Evolutionary conservation across 2,888 invertebrate genomes (phyloP).

Genomic region (Sisyra terminalis): DNA sequence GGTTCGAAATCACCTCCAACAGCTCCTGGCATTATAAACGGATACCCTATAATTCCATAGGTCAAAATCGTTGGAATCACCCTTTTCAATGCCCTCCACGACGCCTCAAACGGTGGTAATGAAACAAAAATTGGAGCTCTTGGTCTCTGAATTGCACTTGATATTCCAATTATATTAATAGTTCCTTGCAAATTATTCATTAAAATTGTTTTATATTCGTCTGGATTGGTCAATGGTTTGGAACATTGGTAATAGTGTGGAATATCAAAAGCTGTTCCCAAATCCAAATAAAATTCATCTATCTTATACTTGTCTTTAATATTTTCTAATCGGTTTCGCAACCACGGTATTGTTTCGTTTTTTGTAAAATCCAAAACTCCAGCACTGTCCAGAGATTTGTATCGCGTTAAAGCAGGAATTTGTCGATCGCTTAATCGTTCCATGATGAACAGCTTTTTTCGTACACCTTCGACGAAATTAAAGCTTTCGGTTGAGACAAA

Average conservation of each 20-base stretch:
- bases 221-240: slow-evolving; percentile 57
- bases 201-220: slow-evolving; percentile 63
- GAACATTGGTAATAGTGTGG: slow-evolving; percentile 74
- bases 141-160: slow-evolving; percentile 67
- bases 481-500: slow-evolving; percentile 75
- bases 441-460: slow-evolving; percentile 56
- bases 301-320: slow-evolving; percentile 60
- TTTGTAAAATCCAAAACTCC: slow-evolving; percentile 79
- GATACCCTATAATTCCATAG: slow-evolving; percentile 82
- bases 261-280: slow-evolving; percentile 70
- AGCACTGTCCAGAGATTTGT: slow-evolving; percentile 64
- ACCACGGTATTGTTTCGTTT: slow-evolving; percentile 64
- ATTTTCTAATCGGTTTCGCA: slow-evolving; percentile 46
- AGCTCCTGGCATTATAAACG: slow-evolving; percentile 84
- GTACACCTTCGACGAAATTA: slow-evolving; percentile 67
- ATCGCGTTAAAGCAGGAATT: slow-evolving; percentile 69
- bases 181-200: slow-evolving; percentile 41
- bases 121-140: slow-evolving; percentile 74
- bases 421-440: slow-evolving; percentile 61
- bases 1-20: slow-evolving; percentile 78
- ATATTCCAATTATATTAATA: slow-evolving; percentile 60
- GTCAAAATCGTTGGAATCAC: slow-evolving; percentile 65
- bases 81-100: slow-evolving; percentile 48
- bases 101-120: slow-evolving; percentile 68
- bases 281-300: slow-evolving; percentile 70